phyloP scores from a whole-genome alignment of 1,140 invertebrate genomes.

The Heliconius congener region DNA sequence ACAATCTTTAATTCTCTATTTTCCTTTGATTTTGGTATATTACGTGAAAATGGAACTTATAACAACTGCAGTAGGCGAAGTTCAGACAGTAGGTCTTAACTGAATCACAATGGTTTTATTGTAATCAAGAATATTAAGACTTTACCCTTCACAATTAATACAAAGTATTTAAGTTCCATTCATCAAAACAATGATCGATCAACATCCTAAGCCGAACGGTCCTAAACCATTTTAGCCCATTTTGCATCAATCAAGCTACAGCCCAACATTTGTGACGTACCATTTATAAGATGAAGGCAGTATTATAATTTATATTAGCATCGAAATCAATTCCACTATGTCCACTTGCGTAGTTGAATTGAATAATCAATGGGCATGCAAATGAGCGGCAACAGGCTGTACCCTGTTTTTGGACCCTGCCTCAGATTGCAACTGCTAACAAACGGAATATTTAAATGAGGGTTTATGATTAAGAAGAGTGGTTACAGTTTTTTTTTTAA shows the following conservation, averaged over 20 bases:
- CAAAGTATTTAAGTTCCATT: conserved; percentile 6
- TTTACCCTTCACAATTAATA: not conserved
- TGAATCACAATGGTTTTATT: too few species aligned
- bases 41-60: too few species aligned
- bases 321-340: conserved; percentile 65
- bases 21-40: too few species aligned
- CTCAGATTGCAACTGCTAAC: conserved; percentile 41
- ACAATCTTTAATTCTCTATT: too few species aligned
- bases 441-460: conserved; percentile 48
- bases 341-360: conserved; percentile 55
- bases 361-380: conserved; percentile 78
- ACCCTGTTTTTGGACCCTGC: conserved; percentile 53
- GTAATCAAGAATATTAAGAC: not conserved
- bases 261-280: conserved; percentile 13
- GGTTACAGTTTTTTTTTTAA: not conserved
- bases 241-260: conserved; percentile 30
- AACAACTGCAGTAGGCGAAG: too few species aligned
- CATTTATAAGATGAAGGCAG: conserved; percentile 39
- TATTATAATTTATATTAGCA: conserved; percentile 67
- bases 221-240: conserved; percentile 4
- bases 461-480: conserved; percentile 33
- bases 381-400: conserved; percentile 72
- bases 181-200: conserved; percentile 14
- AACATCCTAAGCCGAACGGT: not conserved
- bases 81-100: too few species aligned